These are phyloP conservation scores for Girardia tigrina DNA, from an alignment of 2,888 invertebrate genomes.

Conservation along the genomic window DNA sequence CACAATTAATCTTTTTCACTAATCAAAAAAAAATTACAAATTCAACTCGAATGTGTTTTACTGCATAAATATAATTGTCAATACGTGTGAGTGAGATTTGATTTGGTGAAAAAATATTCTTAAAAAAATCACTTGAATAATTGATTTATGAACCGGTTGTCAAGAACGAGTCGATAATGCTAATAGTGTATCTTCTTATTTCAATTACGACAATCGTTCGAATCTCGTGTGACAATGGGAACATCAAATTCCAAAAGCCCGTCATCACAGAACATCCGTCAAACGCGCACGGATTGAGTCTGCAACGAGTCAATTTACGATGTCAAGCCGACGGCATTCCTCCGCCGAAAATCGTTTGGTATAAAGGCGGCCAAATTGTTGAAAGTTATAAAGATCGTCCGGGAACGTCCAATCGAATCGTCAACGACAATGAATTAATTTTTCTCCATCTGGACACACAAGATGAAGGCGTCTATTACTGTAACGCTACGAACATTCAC, in stretches of 20 bases:
- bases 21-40: too few species aligned
- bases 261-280: slow-evolving; percentile 21
- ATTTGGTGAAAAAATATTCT: too few species aligned
- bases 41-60: too few species aligned
- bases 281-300: background rate
- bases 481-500: slow-evolving; percentile 32
- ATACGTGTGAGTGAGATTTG: too few species aligned
- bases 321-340: slow-evolving; percentile 42
- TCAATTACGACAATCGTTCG: too few species aligned
- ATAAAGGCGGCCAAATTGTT: slow-evolving; percentile 40
- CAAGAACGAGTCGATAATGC: too few species aligned
- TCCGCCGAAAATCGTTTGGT: slow-evolving; percentile 41
- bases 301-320: slow-evolving; percentile 38
- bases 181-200: too few species aligned
- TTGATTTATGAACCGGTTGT: too few species aligned
- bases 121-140: too few species aligned
- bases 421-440: slow-evolving; percentile 14
- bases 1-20: too few species aligned
- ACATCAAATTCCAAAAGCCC: slow-evolving; percentile 18
- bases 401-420: slow-evolving; percentile 24
- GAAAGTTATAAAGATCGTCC: slow-evolving; percentile 28
- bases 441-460: slow-evolving; percentile 8
- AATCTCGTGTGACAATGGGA: too few species aligned
- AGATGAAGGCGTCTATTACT: slow-evolving; percentile 35
- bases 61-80: background rate